phyloP scores from a whole-genome alignment of 2,113 vertebrate genomes.

The Sciurus niger region DNA sequence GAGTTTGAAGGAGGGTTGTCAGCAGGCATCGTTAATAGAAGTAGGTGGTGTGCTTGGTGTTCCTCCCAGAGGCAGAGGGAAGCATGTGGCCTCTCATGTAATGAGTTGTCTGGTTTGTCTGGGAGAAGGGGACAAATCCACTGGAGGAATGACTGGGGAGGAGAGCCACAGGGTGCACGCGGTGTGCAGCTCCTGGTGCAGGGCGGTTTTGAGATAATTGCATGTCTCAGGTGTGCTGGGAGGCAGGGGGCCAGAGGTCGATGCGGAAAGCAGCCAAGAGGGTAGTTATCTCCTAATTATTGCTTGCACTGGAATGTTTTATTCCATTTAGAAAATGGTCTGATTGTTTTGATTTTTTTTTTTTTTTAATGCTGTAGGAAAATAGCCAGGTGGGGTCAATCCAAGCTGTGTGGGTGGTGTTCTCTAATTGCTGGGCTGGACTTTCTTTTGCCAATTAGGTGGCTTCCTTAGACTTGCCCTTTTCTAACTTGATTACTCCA shows the following conservation, averaged over 20 bases:
- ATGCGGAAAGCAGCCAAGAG: conserved; percentile 68
- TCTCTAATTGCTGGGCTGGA: conserved; percentile 81
- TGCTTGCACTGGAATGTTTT: conserved; percentile 76
- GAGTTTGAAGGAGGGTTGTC: background rate
- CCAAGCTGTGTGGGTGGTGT: conserved; percentile 80
- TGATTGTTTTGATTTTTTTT: conserved; percentile 78
- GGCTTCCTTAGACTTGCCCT: conserved; percentile 77
- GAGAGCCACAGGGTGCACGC: background rate
- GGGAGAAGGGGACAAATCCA: background rate
- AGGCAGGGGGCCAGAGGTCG: conserved; percentile 76
- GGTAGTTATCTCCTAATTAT: conserved; percentile 76
- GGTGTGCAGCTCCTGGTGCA: background rate
- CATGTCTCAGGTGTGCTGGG: conserved; percentile 67
- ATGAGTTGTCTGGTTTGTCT: background rate
- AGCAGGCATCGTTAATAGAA: background rate
- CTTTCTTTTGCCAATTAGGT: conserved; percentile 83
- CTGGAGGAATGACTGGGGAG: background rate
- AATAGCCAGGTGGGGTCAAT: conserved; percentile 77
- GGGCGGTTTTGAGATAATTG: conserved; percentile 46
- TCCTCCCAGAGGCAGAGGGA: background rate
- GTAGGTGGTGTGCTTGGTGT: background rate
- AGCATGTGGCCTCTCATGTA: background rate
- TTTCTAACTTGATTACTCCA: conserved; percentile 76
- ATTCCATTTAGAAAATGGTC: conserved; percentile 83
- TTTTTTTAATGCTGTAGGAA: background rate